These are phyloP conservation scores for Ceyx cyanopectus DNA, from an alignment of 2,113 vertebrate species.

Conservation along the genomic window DNA sequence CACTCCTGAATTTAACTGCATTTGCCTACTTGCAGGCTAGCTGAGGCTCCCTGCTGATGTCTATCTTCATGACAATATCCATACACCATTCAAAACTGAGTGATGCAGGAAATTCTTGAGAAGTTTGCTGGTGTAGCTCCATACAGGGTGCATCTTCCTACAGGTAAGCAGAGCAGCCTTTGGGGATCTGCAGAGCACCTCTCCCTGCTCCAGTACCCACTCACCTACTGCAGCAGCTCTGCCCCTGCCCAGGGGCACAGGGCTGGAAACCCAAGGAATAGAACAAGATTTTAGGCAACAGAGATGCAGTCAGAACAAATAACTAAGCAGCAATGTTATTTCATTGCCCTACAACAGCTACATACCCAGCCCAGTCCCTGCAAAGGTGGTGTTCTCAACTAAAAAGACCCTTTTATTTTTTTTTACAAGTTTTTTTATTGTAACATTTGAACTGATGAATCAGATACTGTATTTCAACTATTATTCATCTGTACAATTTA, in stretches of 20 bases:
- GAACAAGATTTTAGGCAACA: background rate
- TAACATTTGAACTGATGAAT: background rate
- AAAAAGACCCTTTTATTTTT: background rate
- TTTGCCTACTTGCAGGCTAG: background rate
- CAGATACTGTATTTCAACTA: background rate
- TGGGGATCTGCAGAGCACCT: background rate
- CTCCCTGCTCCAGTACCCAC: background rate
- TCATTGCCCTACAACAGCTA: background rate
- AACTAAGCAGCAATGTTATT: background rate
- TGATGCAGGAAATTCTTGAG: background rate
- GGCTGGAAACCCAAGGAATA: background rate
- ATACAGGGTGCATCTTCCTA: fast-evolving
- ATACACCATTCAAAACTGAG: background rate
- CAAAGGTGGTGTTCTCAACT: background rate
- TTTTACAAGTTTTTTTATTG: background rate
- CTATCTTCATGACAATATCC: background rate
- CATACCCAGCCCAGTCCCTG: background rate
- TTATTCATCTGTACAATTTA: conserved; percentile 44
- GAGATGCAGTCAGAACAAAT: background rate
- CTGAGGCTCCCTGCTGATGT: background rate
- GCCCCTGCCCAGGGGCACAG: background rate
- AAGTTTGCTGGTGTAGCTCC: background rate
- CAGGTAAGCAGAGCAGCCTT: background rate
- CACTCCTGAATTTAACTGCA: background rate
- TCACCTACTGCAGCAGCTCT: background rate